Conservation (phyloP, 2,113 vertebrate species). For the Hippopotamus amphibius region DNA sequence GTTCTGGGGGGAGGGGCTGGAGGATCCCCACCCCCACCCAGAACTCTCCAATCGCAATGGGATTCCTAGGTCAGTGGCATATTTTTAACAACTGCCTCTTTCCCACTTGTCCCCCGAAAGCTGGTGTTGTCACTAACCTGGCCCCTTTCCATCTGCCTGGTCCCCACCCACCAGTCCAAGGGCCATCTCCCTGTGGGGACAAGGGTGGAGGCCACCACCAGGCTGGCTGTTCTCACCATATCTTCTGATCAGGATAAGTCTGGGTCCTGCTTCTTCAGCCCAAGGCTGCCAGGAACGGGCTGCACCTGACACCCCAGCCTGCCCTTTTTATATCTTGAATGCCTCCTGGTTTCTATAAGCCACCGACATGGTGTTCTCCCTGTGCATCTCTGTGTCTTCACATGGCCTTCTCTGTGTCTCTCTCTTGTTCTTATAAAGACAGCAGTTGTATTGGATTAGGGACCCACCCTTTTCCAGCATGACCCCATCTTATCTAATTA, state of each 20-base stretch:
- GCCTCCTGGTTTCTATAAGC: neutral
- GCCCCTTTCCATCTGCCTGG: neutral
- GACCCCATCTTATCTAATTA: neutral
- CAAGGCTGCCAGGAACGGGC: neutral
- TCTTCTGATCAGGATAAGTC: neutral
- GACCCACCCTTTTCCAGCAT: neutral
- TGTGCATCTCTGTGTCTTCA: neutral
- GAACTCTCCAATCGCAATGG: constrained; percentile 42
- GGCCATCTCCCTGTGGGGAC: neutral
- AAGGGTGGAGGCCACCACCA: neutral
- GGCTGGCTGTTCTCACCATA: neutral
- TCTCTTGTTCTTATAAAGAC: neutral
- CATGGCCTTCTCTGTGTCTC: neutral
- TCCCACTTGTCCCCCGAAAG: rapidly evolving
- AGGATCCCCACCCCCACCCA: neutral
- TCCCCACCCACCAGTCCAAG: neutral
- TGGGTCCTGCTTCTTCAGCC: neutral
- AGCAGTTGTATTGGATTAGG: neutral
- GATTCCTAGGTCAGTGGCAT: neutral
- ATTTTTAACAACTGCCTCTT: constrained; percentile 7
- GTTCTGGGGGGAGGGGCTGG: constrained; percentile 9
- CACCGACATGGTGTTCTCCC: neutral
- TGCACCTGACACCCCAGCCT: neutral
- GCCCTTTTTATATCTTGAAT: neutral
- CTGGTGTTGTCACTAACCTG: neutral